Base-by-base conservation (phyloP, 2,797 vertebrate species). In the Carcharodon carcharias region DNA sequence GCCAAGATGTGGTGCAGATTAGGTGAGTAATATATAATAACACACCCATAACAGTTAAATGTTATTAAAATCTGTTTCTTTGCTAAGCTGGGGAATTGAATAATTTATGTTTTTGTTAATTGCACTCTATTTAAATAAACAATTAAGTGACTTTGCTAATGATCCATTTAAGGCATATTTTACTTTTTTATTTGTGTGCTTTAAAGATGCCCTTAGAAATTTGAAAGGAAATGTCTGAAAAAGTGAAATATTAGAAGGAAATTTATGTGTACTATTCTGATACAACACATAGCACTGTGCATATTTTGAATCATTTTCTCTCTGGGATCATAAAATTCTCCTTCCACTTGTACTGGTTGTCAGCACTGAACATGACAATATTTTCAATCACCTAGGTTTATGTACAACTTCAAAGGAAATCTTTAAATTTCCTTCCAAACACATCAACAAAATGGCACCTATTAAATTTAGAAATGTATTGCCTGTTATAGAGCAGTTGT, bases 301-400 rank as follows among this genome's bases (percentile, higher is more conserved):
- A 95, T 73, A 95, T 54, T 73, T 95, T 95, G 26, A 58, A 95
- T 56, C 50, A 77, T 18, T 95, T 77, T 95, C 93, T 95, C 50
- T 71, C 69, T 95, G 40, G 69, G 69, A n/a, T 35, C 50, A 77
- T 95, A 73, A 95, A n/a, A 56, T 56, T 77, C 89, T 16, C 12
- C 58, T n/a, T 26, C 94, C 28, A n/a, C 69, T 73, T 95, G 45
- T 73, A 73, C 69, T 18, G 1, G 14, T 95, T 95, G 94, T 77
- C 69, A 77, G 21, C 31, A 31, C 45, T 73, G 94, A 71, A 56
- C 26, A 95, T 95, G 94, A 35, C 28, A 95, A 3, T 92, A 63
- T 92, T 95, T 54, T 73, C 45, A 95, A 95, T 95, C 69, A 77
- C 50, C 2, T 12, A 71, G 11, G 40, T 31, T 95, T 54, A n/a